Conservation (phyloP, 2,888 invertebrate genomes). For the Arge pagana region DNA sequence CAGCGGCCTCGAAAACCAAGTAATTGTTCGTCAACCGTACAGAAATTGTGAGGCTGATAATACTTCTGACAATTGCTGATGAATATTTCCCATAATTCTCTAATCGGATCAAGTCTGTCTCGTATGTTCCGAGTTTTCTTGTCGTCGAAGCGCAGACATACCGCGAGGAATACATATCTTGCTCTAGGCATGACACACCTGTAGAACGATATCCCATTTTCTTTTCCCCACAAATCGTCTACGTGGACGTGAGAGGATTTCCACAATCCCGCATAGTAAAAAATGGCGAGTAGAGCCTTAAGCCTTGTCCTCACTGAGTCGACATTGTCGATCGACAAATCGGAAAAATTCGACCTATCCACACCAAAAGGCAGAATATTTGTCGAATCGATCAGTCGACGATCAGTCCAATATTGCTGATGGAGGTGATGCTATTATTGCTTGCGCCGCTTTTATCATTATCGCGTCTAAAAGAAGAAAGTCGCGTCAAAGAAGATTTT, state of each 20-base stretch:
- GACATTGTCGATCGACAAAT: too few relatives aligned
- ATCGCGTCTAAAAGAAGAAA: too few relatives aligned
- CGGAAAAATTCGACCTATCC: too few relatives aligned
- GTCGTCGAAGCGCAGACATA: not conserved
- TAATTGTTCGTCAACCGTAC: conserved; percentile 44
- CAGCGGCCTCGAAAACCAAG: conserved; percentile 38
- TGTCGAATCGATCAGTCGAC: too few relatives aligned
- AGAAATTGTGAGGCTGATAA: conserved; percentile 31
- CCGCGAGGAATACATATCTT: not conserved
- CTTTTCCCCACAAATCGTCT: not conserved
- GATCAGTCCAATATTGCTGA: too few relatives aligned
- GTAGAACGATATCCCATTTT: not conserved
- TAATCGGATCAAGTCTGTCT: not conserved
- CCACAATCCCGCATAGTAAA: not conserved
- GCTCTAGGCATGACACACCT: not conserved
- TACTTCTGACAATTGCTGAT: conserved; percentile 29
- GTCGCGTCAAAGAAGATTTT: too few relatives aligned
- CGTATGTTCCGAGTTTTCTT: not conserved
- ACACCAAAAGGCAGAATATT: too few relatives aligned
- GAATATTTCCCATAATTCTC: conserved; percentile 27
- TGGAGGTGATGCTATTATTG: too few relatives aligned
- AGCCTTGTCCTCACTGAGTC: too few relatives aligned
- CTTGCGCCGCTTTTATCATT: too few relatives aligned
- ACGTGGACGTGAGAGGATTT: not conserved
- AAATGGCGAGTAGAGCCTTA: not conserved